Percentiles rank a stretch among this genome's conserved stretches.
phyloP scores from a whole-genome alignment of 2,888 invertebrate species.

The Pandemis cinnamomeana region DNA sequence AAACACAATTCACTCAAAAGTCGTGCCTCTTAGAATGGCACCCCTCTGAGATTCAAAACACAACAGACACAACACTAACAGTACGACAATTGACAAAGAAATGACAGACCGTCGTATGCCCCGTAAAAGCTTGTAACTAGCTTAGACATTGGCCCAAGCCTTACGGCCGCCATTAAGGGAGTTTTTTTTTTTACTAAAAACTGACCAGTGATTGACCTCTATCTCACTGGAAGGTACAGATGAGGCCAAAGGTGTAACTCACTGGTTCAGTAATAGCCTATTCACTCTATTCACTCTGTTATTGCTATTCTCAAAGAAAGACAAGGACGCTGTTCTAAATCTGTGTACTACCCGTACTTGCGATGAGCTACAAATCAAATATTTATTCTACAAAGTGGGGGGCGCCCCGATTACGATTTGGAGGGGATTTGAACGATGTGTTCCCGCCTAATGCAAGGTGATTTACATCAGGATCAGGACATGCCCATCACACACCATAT shows the following conservation, averaged over 20 bases:
- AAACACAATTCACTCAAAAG: slow-evolving; percentile 32
- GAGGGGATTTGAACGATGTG: background rate
- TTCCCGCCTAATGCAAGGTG: background rate
- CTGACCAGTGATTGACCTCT: no score
- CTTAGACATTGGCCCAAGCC: no score
- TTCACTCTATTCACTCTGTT: no score
- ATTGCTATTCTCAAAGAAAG: background rate
- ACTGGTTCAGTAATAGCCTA: no score
- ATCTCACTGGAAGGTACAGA: no score
- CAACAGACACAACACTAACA: slow-evolving; percentile 2
- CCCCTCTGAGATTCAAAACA: background rate
- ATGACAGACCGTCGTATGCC: no score
- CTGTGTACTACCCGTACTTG: background rate
- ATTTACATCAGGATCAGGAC: background rate
- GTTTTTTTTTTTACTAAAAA: no score
- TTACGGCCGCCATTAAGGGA: no score
- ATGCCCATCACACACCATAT: background rate
- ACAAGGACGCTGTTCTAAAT: slow-evolving; percentile 7
- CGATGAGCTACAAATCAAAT: slow-evolving; percentile 32
- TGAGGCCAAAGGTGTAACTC: no score
- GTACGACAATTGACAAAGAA: background rate
- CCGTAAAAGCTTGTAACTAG: no score
- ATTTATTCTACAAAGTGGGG: slow-evolving; percentile 28
- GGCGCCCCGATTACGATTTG: slow-evolving; percentile 20
- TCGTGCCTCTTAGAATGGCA: slow-evolving; percentile 12